Percentiles rank a stretch among this genome's conserved stretches.
phyloP scores from a whole-genome alignment of 1,140 invertebrate genomes.

The Trichogramma pretiosum region DNA sequence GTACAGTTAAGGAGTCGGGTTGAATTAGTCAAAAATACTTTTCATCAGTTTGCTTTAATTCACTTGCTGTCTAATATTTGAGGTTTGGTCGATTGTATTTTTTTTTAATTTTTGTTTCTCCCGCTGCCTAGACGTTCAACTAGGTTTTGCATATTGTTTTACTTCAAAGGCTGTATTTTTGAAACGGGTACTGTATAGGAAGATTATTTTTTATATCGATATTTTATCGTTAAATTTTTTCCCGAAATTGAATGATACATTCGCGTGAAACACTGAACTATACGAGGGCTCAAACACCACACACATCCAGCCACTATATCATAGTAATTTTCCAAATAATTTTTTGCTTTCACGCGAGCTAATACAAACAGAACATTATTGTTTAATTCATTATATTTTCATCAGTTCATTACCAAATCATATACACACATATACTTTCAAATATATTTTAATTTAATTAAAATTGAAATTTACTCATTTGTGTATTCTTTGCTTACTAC shows the following conservation, averaged over 20 bases:
- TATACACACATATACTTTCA: constrained; percentile 21
- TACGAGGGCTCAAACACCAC: constrained; percentile 19
- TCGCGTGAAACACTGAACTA: constrained; percentile 18
- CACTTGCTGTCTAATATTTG: constrained; percentile 1
- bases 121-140: too few species aligned
- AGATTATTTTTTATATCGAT: constrained; percentile 16
- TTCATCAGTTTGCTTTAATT: constrained; percentile 11
- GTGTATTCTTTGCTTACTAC: constrained; percentile 17
- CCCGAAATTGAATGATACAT: too few species aligned
- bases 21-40: constrained; percentile 16
- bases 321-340: too few species aligned
- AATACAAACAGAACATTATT: constrained; percentile 27
- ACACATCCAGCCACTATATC: constrained; percentile 26
- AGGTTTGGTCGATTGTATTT: constrained; percentile 12
- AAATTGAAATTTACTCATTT: too few species aligned
- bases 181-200: constrained; percentile 7
- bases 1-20: constrained; percentile 8
- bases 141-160: constrained; percentile 5
- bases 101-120: background rate
- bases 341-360: constrained; percentile 25
- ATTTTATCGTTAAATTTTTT: too few species aligned
- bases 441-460: constrained; percentile 41
- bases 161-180: constrained; percentile 10
- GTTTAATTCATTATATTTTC: constrained; percentile 1
- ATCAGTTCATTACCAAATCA: constrained; percentile 15